These are phyloP conservation scores for Netelia fuscicornis DNA, from an alignment of 2,888 invertebrate genomes.

Conservation along the genomic window DNA sequence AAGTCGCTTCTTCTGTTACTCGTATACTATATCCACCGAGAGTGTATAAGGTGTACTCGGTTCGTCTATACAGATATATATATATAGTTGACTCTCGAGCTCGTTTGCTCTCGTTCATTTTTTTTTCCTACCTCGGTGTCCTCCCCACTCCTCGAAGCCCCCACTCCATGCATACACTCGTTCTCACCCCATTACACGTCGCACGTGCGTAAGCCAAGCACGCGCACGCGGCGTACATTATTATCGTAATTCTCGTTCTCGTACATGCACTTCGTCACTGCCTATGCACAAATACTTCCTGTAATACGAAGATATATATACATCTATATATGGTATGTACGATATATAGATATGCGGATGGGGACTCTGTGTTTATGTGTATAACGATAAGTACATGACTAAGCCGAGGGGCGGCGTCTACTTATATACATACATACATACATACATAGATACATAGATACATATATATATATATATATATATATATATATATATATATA, in stretches of 20 bases:
- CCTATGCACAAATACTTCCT: background rate
- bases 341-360: too few relatives aligned
- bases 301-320: background rate
- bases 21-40: background rate
- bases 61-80: background rate
- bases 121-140: background rate
- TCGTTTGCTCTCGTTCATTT: background rate
- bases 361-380: conserved; percentile 4
- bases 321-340: background rate
- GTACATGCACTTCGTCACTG: conserved; percentile 48
- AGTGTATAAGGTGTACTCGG: background rate
- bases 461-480: too few relatives aligned
- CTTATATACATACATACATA: background rate
- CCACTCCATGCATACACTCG: background rate
- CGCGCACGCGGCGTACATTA: conserved; percentile 46
- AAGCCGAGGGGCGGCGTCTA: background rate
- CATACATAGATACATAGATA: too few relatives aligned
- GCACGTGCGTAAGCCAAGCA: conserved; percentile 52
- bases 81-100: background rate
- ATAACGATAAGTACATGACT: conserved; percentile 7
- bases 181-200: conserved; percentile 7
- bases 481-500: too few relatives aligned
- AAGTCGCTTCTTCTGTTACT: background rate
- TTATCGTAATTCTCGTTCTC: conserved; percentile 56
- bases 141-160: too few relatives aligned